Base-by-base conservation (phyloP, 1,140 invertebrate genomes). In the Monomorium pharaonis region DNA sequence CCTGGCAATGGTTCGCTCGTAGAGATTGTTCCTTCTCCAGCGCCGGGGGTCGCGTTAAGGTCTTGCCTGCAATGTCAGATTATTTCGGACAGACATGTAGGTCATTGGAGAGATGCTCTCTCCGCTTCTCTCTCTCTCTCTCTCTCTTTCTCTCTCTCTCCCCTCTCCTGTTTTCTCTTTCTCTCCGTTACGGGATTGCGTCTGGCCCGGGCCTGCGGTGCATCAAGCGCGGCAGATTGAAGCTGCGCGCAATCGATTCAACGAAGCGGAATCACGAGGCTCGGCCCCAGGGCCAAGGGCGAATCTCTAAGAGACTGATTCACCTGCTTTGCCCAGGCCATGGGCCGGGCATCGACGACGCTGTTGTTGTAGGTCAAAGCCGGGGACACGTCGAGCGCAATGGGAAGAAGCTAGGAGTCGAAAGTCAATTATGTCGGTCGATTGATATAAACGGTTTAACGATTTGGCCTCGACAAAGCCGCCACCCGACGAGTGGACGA, bases 201-300 rank as follows among this genome's bases (percentile, higher is more conserved):
- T 87, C 84, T 89, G 70, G 89, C 63, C 47, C 54, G 80, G 60
- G 54, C 70, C 67, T 85, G 65, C 37, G 81, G 77, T 85, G 63
- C 75, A 86, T 90, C 84, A 83, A 86, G 62, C 86, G 49, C 77
- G 60, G 69, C 89, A 92, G 92, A 93, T 93, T 93, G 91, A 88
- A 92, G 86, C 90, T 89, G 91, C 90, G 87, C 89, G 92, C 91
- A 93, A 93, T 93, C 92, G 90, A 92, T 93, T 93, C 92, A 93
- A 93, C 89, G 91, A 93, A 88, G 80, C 91, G 88, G 78, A 89
- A 92, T 92, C 90, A 91, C 86, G 86, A 80, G 27, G 58, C 88
- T 56, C 60, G 60, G 69, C 62, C 56, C 76, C 88, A 93, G 92
- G 92, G 92, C 92, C 92, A 93, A 93, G 92, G 92, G 92, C 92